Percentiles rank a stretch among this genome's conserved stretches.
phyloP scores from a whole-genome alignment of 1,140 invertebrate species.

The Protaetia brevitarsis region DNA sequence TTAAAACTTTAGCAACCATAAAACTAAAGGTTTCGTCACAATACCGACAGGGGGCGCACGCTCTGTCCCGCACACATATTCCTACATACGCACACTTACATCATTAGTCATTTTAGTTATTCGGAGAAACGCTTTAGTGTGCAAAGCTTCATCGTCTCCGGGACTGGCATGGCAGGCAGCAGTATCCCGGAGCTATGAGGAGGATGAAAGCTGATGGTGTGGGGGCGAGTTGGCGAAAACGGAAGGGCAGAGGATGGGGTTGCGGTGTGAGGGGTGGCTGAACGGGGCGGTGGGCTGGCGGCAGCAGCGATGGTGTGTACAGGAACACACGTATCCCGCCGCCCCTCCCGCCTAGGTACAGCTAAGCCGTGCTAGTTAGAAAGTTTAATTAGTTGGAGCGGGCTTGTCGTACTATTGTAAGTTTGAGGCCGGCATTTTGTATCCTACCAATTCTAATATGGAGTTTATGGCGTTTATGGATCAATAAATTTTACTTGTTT shows the following conservation, averaged over 20 bases:
- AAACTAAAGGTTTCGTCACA: not conserved
- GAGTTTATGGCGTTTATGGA: constrained; percentile 22
- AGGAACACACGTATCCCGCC: constrained; percentile 35
- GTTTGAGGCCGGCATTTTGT: constrained; percentile 31
- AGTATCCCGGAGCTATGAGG: constrained; percentile 41
- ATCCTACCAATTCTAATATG: constrained; percentile 21
- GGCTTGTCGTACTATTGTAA: constrained; percentile 36
- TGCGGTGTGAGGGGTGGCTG: constrained; percentile 23
- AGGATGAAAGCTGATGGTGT: constrained; percentile 30
- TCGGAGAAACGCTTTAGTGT: constrained; percentile 5
- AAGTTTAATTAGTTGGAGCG: constrained; percentile 42
- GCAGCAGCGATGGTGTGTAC: constrained; percentile 25
- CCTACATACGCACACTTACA: constrained; percentile 24
- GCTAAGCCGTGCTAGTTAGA: constrained; percentile 40
- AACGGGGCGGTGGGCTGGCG: constrained; percentile 14
- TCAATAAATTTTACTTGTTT: constrained; percentile 20
- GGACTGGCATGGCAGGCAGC: no score
- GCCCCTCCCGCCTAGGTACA: constrained; percentile 28
- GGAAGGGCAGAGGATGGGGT: not conserved
- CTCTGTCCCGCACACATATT: not conserved
- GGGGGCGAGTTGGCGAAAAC: constrained; percentile 16
- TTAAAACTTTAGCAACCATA: not conserved
- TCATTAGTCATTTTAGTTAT: constrained; percentile 27
- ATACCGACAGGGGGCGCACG: not conserved
- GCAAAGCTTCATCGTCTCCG: constrained; percentile 23